Evolutionary conservation across 2,888 invertebrate species (phyloP).

Genomic region (Spialia ferax): DNA sequence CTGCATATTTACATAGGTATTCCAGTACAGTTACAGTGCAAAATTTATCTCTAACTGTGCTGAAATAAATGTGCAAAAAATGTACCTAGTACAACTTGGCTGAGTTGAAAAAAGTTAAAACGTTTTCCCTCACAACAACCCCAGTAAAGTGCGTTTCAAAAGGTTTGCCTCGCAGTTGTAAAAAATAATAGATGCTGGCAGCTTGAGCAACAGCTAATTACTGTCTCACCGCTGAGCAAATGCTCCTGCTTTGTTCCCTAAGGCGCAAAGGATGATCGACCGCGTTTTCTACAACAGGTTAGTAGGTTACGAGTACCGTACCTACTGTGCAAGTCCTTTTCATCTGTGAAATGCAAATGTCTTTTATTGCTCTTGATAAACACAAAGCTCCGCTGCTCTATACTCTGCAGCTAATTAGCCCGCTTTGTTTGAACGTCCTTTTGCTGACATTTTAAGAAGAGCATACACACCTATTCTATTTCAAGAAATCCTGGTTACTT

Average conservation of each 20-base stretch:
- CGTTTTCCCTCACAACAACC: slow-evolving; percentile 28
- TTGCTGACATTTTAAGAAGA: not conserved
- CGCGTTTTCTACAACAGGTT: slow-evolving; percentile 37
- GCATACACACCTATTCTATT: not conserved
- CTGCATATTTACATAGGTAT: too few species aligned
- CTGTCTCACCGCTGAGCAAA: slow-evolving; percentile 39
- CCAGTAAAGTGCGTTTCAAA: slow-evolving; percentile 30
- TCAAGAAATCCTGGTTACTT: not conserved
- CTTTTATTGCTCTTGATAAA: slow-evolving; percentile 36
- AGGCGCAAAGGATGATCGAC: slow-evolving; percentile 40
- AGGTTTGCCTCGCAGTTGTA: slow-evolving; percentile 38
- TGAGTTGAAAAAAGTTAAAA: slow-evolving; percentile 27
- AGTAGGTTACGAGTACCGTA: slow-evolving; percentile 37
- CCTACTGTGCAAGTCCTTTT: slow-evolving; percentile 22
- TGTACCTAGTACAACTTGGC: slow-evolving; percentile 2
- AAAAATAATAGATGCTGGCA: slow-evolving; percentile 39
- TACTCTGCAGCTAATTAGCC: slow-evolving; percentile 6
- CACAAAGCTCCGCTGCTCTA: slow-evolving; percentile 17
- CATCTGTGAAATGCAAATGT: slow-evolving; percentile 31
- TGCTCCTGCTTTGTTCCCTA: slow-evolving; percentile 34
- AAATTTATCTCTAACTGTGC: not conserved
- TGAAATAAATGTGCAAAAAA: slow-evolving; percentile 8
- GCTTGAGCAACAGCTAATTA: slow-evolving; percentile 41
- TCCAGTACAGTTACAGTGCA: not conserved
- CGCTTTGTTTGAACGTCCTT: not conserved